Percentiles rank a stretch among this genome's conserved stretches.
phyloP scores from a whole-genome alignment of 1,140 invertebrate species.

The Oncopeltus fasciatus region DNA sequence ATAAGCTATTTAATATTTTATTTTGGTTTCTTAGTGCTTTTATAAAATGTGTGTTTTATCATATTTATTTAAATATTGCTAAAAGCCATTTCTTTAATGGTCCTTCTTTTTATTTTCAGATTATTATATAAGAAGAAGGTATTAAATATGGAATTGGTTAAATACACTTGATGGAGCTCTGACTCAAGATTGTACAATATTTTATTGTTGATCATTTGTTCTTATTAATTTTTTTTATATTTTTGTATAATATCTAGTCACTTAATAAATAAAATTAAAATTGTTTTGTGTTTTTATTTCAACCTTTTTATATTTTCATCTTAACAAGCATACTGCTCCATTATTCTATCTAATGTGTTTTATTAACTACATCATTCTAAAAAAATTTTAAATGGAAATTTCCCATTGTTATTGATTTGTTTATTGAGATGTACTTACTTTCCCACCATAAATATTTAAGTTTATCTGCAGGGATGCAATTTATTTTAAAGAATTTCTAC shows the following conservation, averaged over 20 bases:
- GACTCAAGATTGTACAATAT: not conserved
- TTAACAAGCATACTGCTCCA: no score
- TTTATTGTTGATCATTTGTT: not conserved
- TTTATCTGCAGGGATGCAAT: no score
- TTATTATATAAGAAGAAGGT: not conserved
- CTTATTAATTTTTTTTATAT: constrained; percentile 2
- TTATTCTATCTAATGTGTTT: no score
- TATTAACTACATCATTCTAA: no score
- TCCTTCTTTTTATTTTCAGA: not conserved
- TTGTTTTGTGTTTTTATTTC: not conserved
- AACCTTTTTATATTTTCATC: not conserved
- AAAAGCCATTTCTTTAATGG: not conserved
- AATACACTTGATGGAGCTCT: no score
- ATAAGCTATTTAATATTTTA: not conserved
- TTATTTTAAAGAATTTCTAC: no score
- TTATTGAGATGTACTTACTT: no score
- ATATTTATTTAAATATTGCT: not conserved
- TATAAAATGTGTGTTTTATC: not conserved
- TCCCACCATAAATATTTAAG: no score
- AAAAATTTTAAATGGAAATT: no score
- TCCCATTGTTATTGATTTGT: no score
- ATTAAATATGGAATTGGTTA: not conserved
- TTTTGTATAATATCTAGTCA: constrained; percentile 5
- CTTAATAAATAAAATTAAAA: not conserved
- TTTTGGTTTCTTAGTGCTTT: not conserved